Evolutionary conservation across 2,113 vertebrate genomes (phyloP).

Genomic region (Chiloscyllium plagiosum): DNA sequence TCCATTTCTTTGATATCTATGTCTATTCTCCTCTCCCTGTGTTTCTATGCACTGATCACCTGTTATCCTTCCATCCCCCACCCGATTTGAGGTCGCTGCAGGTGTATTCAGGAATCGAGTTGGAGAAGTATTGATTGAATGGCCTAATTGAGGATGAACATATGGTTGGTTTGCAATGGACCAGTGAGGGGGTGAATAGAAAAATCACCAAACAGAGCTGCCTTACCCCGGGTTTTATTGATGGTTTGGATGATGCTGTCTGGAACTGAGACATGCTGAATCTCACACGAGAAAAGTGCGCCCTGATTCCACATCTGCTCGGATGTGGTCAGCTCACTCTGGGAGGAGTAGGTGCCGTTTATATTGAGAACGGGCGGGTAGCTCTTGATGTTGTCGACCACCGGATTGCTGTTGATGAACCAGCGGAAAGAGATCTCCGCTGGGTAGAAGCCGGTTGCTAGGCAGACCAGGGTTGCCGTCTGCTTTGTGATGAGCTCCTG

Average conservation of each 20-base stretch:
- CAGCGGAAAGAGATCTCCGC: neutral
- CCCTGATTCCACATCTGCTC: neutral
- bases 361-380: neutral
- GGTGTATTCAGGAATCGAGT: neutral
- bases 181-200: neutral
- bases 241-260: neutral
- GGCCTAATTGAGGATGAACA: neutral
- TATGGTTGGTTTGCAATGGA: neutral
- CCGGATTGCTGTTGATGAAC: neutral
- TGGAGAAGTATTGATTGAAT: neutral
- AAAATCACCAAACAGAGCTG: neutral
- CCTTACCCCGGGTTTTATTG: neutral
- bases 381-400: neutral
- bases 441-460: neutral
- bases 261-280: neutral
- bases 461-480: neutral
- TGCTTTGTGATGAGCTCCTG: neutral
- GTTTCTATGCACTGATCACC: too few species aligned
- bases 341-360: neutral
- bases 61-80: too few species aligned
- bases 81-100: too few species aligned
- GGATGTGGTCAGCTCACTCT: neutral
- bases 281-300: neutral
- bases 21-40: too few species aligned
- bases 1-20: too few species aligned